Conservation (phyloP, 2,113 vertebrate genomes). For the Trinectes maculatus region DNA sequence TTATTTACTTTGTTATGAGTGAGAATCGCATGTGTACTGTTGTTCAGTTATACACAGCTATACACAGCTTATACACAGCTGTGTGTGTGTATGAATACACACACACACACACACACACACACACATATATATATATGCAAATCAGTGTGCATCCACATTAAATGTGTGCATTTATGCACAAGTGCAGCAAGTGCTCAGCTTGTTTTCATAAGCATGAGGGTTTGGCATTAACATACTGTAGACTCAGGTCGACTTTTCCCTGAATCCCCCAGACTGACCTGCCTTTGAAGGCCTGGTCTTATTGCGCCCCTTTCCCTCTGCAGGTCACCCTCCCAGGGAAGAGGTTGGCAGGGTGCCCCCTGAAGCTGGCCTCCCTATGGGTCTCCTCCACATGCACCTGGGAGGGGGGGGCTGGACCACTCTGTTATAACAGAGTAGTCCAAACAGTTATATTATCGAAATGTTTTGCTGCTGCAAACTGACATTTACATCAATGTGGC, state of each 20-base stretch:
- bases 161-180: neutral
- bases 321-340: slow-evolving; percentile 55
- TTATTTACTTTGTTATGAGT: neutral
- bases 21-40: slow-evolving; percentile 4
- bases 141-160: no score
- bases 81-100: no score
- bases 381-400: slow-evolving; percentile 22
- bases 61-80: no score
- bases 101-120: no score
- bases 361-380: slow-evolving; percentile 25
- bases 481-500: slow-evolving; percentile 8
- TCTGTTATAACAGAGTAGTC: no score
- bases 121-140: no score
- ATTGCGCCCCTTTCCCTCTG: slow-evolving; percentile 48
- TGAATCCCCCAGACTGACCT: slow-evolving; percentile 55
- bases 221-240: slow-evolving; percentile 17
- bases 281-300: slow-evolving; percentile 48
- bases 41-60: slow-evolving; percentile 3
- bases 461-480: neutral
- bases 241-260: neutral
- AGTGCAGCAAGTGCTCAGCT: neutral
- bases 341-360: slow-evolving; percentile 62
- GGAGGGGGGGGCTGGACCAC: slow-evolving; percentile 12
- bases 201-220: slow-evolving; percentile 22
- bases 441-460: slow-evolving; percentile 2